A percentile compares a stretch with the other conserved stretches of the same genome.
Conservation (phyloP, 2,797 vertebrate species). For the Sebastes aleutianus region DNA sequence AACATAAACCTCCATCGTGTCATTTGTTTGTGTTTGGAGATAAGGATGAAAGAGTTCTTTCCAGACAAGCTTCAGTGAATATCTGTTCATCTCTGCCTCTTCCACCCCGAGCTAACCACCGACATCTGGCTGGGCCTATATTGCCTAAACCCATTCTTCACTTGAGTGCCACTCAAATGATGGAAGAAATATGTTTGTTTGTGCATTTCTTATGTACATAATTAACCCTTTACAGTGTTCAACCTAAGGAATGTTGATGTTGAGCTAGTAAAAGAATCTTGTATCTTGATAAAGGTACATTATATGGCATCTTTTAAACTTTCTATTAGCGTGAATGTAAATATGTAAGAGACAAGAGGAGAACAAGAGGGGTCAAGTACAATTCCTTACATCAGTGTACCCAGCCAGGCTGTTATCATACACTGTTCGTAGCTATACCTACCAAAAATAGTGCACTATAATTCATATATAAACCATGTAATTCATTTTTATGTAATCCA, state of each 20-base stretch:
- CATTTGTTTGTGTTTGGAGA: conserved; percentile 64
- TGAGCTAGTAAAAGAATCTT: neutral
- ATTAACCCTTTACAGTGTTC: neutral
- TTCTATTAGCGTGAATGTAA: neutral
- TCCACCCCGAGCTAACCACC: conserved; percentile 62
- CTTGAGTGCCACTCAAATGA: conserved; percentile 18
- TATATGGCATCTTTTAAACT: neutral
- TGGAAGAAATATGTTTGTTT: neutral
- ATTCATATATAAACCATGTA: no score
- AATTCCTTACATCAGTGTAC: neutral
- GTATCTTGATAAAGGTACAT: neutral
- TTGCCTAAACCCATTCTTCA: conserved; percentile 28
- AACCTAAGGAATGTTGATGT: neutral
- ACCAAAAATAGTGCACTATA: no score
- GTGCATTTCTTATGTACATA: conserved; percentile 5
- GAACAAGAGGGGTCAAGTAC: neutral
- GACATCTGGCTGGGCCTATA: conserved; percentile 64
- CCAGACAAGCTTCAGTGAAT: conserved; percentile 46
- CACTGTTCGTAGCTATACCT: no score
- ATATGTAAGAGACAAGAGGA: neutral
- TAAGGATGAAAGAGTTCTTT: conserved; percentile 70
- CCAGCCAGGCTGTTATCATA: no score
- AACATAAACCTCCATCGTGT: conserved; percentile 27
- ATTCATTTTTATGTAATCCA: no score
- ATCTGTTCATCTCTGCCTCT: conserved; percentile 67